Base-by-base conservation (phyloP, 2,888 invertebrate genomes). In the Ceramica pisi region DNA sequence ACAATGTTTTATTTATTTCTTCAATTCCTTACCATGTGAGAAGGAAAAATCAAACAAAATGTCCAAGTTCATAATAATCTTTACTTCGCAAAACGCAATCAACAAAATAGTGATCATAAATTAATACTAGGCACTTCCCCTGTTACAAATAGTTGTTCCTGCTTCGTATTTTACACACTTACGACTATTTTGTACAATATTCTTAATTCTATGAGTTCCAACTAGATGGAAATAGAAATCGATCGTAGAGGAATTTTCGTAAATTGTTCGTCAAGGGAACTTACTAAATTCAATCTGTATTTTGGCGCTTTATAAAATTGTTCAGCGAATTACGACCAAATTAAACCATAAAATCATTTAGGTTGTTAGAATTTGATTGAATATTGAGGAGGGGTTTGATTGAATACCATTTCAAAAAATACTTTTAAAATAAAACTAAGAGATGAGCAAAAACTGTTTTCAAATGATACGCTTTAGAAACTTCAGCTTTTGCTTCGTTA, bases 41-140 rank as follows among this genome's bases (percentile, higher is more conserved):
- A 61, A 74, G 61, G 57, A 65, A 75, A 87, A 86, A 83, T 69
- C 69, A 87, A 88, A 82, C 66, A 81, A 73, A 41, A 65, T 59
- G 10, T 65, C 74, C 66, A 80, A 83, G 73, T 80, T 85, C 80
- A 80, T 86, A 90, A 86, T 89, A 84, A 84, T 87, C 84, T 92
- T 92, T 92, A 92, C 87, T 93, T 91, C 87, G 87, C 84, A 89
- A 87, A 90, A 88, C 83, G 89, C 87, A 88, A 89, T 90, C 92
- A 92, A 92, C 92, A 92, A 92, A 88, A 85, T 87, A 88, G 82
- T 83, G 78, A 83, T 89, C 86, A 92, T 91, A 92, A 92, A 90
- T 91, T 92, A 92, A 85, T 84, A 84, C 89, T 91, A 90, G 78
- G 83, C 79, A 87, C 67, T 79, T 81, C 72, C 86, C 73, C 75